Percentiles rank a stretch among this genome's conserved stretches.
phyloP scores from a whole-genome alignment of 2,113 vertebrate genomes.

The Hippocampus mohnikei region DNA sequence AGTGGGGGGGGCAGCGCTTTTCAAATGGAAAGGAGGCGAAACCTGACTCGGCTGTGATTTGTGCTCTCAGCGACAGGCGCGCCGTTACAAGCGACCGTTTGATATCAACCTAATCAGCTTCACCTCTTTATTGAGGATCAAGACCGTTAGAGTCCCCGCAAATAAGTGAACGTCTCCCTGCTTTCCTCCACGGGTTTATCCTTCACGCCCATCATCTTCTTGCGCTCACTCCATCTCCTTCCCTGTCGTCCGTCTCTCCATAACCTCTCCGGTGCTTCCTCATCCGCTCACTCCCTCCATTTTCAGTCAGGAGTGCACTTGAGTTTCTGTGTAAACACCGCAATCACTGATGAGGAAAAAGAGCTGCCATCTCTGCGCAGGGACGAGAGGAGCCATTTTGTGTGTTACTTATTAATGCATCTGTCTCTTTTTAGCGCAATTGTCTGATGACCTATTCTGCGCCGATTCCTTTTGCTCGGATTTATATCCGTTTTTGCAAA shows the following conservation, averaged over 20 bases:
- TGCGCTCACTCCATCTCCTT: conserved; percentile 17
- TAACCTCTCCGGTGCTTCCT: conserved; percentile 20
- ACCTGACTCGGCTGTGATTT: conserved; percentile 55
- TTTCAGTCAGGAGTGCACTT: conserved; percentile 45
- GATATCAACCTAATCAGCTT: conserved; percentile 68
- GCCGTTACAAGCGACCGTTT: conserved; percentile 51
- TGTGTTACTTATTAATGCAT: conserved; percentile 62
- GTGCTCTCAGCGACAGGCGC: conserved; percentile 40
- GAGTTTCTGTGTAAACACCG: conserved; percentile 67
- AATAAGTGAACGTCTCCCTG: conserved; percentile 51
- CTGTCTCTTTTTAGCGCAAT: conserved; percentile 17
- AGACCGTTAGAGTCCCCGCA: conserved; percentile 56
- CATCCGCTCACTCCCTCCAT: neutral
- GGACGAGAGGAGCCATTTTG: conserved; percentile 67
- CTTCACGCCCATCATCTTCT: conserved; percentile 5
- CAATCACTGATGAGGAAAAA: conserved; percentile 58
- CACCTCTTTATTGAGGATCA: conserved; percentile 63
- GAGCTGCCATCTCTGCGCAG: conserved; percentile 50
- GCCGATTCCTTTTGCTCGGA: conserved; percentile 25
- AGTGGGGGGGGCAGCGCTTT: conserved; percentile 19
- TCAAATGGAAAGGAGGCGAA: conserved; percentile 44
- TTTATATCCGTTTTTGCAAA: neutral
- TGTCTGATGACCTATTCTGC: conserved; percentile 21
- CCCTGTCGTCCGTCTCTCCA: neutral
- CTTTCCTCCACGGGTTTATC: conserved; percentile 30